Evolutionary conservation across 2,888 invertebrate genomes (phyloP).

Genomic region (Deilephila porcellus): DNA sequence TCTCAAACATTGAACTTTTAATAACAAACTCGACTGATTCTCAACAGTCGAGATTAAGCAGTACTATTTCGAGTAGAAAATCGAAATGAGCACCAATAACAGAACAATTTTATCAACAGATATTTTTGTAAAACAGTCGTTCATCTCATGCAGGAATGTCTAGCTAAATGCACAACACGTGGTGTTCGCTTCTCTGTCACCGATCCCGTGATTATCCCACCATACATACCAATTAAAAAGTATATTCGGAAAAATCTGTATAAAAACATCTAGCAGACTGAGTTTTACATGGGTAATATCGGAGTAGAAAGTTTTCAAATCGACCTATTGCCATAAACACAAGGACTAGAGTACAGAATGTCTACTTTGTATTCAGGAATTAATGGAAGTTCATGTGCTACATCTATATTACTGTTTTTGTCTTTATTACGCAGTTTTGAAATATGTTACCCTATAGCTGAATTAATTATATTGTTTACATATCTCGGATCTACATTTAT

Average conservation of each 20-base stretch:
- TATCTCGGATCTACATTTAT: constrained; percentile 6
- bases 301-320: not conserved
- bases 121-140: not conserved
- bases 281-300: not conserved
- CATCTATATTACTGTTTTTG: not conserved
- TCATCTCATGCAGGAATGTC: constrained; percentile 15
- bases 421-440: too few species aligned
- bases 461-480: not conserved
- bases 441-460: too few species aligned
- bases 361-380: not conserved
- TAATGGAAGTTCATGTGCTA: not conserved
- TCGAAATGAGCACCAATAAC: not conserved
- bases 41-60: not conserved
- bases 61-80: not conserved
- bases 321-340: not conserved
- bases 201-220: not conserved
- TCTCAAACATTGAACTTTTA: not conserved
- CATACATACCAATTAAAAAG: not conserved
- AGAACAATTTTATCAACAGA: not conserved
- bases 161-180: constrained; percentile 20
- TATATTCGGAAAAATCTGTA: not conserved
- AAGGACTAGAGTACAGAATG: constrained; percentile 2
- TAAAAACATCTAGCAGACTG: not conserved
- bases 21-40: not conserved
- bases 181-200: constrained; percentile 13